phyloP scores from a whole-genome alignment of 2,797 vertebrate species.

The Eleutherodactylus coqui region DNA sequence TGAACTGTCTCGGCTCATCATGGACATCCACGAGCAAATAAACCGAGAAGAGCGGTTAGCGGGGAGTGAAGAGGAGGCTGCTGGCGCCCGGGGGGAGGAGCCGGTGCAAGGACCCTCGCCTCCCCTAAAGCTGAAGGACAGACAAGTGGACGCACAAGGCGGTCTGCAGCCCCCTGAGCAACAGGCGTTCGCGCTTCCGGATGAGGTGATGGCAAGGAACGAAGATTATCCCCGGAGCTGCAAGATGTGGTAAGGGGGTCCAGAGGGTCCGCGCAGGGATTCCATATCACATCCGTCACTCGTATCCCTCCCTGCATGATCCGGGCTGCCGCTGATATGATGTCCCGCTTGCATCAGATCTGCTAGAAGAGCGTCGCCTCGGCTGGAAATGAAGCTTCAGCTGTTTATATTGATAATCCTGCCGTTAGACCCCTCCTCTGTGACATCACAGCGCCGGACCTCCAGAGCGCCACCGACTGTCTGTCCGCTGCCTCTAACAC shows the following conservation, averaged over 20 bases:
- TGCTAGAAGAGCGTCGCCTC: too few relatives aligned
- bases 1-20: conserved; percentile 88
- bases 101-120: conserved; percentile 8
- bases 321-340: not conserved
- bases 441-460: too few relatives aligned
- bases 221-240: conserved; percentile 94
- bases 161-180: conserved; percentile 59
- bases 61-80: conserved; percentile 54
- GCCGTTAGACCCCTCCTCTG: too few relatives aligned
- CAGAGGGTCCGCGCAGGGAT: not conserved
- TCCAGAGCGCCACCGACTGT: too few relatives aligned
- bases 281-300: too few relatives aligned
- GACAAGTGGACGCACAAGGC: conserved; percentile 49
- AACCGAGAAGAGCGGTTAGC: conserved; percentile 76
- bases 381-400: too few relatives aligned
- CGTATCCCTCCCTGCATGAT: too few relatives aligned
- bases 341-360: too few relatives aligned
- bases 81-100: not conserved
- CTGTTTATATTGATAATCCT: too few relatives aligned
- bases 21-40: conserved; percentile 84
- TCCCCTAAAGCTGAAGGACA: not conserved
- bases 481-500: too few relatives aligned
- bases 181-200: conserved; percentile 88
- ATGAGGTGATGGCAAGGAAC: conserved; percentile 91
- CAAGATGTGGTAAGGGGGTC: conserved; percentile 84